Base-by-base conservation (phyloP, 1,140 invertebrate species). In the Hirudo medicinalis region DNA sequence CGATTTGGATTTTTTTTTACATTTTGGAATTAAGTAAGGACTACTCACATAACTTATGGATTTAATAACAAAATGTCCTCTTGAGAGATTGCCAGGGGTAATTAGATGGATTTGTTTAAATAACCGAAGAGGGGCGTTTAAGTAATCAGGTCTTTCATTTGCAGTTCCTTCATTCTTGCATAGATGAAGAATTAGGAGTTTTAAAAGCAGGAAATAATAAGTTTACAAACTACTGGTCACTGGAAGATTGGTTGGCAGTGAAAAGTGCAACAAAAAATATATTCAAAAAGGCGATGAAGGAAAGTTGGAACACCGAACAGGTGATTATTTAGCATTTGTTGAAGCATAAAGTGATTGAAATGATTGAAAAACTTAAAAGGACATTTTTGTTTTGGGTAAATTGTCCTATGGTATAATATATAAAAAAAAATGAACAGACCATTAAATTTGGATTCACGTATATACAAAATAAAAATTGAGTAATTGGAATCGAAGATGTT, bases 11-110 rank as follows among this genome's bases (percentile, higher is more conserved):
- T 49, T 15, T 49, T 15, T 2, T 15, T 49, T 17, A 49, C 43
- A 49, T 49, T 8, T 49, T 49, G 43, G 43, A 49, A 49, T 49
- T 17, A 8, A 49, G 3, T 49, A 49, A 13, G 15, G 43, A 49
- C 43, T 49, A 8, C 43, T 49, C 43, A 8, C 5, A 63, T 63
- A 22, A 63, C 17, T 63, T 22, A 63, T 63, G 57, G 57, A 63
- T 25, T 32, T 63, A 32, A n/a, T 63, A 63, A 63, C 57, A 63
- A 63, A 63, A 63, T 63, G 57, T 63, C 57, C 57, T 13, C 20
- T 63, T 9, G 57, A 63, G 22, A 63, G 29, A 32, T 63, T 63
- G 13, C 22, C 57, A 1, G 22, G 22, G 22, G 57, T 63, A 63
- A 63, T 63, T 63, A 63, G 9, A 15, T 63, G 11, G 0, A 63